Evolutionary conservation across 2,797 vertebrate genomes (phyloP).

Genomic region (Sphenodon punctatus): DNA sequence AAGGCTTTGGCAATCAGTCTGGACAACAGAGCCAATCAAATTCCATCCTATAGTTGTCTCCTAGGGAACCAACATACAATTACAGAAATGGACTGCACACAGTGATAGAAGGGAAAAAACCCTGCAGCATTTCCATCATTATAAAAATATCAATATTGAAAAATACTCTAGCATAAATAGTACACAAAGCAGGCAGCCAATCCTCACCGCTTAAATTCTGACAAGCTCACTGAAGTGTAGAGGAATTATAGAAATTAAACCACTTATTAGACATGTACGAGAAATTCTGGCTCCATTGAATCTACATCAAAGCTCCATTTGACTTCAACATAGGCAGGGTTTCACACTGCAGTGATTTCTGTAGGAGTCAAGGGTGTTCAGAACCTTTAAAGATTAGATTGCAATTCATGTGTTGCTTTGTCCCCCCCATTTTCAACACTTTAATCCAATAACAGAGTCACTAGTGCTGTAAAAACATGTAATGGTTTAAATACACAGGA

Average conservation of each 20-base stretch:
- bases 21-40: background rate
- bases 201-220: background rate
- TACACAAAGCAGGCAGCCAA: background rate
- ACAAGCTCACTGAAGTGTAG: background rate
- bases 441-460: background rate
- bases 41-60: slow-evolving; percentile 5
- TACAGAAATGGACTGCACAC: background rate
- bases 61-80: background rate
- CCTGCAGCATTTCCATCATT: background rate
- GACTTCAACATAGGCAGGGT: too few relatives aligned
- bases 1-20: background rate
- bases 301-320: background rate
- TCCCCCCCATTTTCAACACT: background rate
- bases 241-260: background rate
- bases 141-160: background rate
- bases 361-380: background rate
- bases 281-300: background rate
- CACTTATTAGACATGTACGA: background rate
- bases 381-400: accelerated
- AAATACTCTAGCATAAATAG: background rate
- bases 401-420: too few relatives aligned
- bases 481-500: too few relatives aligned
- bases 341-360: background rate
- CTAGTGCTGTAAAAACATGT: background rate
- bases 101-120: background rate